Evolutionary conservation across 2,888 invertebrate genomes (phyloP), one percentile per base, ranked within the genome.

Genomic region (Perdita meconis): DNA sequence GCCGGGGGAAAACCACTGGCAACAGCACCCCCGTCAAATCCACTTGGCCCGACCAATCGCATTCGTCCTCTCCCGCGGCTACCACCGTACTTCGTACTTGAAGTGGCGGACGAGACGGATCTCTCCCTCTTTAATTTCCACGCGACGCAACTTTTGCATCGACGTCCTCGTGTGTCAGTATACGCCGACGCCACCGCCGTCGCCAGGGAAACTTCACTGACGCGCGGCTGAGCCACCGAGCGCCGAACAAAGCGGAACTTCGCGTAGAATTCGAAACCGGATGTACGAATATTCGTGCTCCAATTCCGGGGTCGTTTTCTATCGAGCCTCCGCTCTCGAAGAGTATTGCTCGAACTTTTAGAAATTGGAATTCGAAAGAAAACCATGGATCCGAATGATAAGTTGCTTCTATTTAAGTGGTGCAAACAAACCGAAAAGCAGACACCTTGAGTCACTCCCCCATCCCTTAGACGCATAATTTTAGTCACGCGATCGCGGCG

Each of bases 81-180:
- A 70, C 55, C 65, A 67, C 76, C 75, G 78, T 79, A 63, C 78
- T 63, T 74, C 66, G 73, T 80, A 78, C 79, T 85, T 81, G 64
- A 81, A 85, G 78, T 81, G 79, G 78, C 81, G 80, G 77, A 83
- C 82, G 82, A 82, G 81, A 85, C 80, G 74, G 80, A 85, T 85
- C 67, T 80, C 78, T 84, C 72, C 71, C 78, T 80, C 82, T 82
- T 82, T 82, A 83, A 85, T 82, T 84, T 85, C 79, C 78, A 73
- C 81, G 75, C 76, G 81, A 72, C 69, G 76, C 75, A 78, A 74
- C 80, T 84, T 78, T 76, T 66, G 69, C 77, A 78, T 78, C 78
- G 78, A 61, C 79, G 78, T 79, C 65, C 75, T 57, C 78, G 64
- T 72, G 79, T 73, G 79, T 78, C 78, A 69, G 76, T 75, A 50